These are phyloP conservation scores for Stictocephala bisonia DNA, from an alignment of 2,888 invertebrate genomes.

Conservation along the genomic window DNA sequence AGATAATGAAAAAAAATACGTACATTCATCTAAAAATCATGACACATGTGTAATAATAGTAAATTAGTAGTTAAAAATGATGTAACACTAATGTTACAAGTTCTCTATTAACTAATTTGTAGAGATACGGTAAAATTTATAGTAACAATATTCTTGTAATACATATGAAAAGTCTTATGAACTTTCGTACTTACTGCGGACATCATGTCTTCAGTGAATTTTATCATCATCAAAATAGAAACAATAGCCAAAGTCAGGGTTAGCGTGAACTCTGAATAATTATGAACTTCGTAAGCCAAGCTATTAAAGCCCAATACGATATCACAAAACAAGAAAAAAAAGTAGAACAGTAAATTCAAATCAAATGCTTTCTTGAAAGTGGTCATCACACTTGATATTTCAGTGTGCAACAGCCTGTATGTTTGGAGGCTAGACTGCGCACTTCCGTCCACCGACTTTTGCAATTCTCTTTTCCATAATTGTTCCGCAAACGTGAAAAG, in stretches of 20 bases:
- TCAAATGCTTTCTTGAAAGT: conserved; percentile 10
- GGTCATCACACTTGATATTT: neutral
- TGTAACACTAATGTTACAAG: no score
- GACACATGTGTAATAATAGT: no score
- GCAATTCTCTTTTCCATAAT: neutral
- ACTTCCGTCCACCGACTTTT: neutral
- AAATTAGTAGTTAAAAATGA: no score
- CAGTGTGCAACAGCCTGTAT: conserved; percentile 12
- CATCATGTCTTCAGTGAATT: conserved; percentile 17
- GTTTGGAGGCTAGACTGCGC: neutral
- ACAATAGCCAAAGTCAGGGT: neutral
- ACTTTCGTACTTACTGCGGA: conserved; percentile 20
- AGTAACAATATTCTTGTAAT: no score
- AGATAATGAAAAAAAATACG: no score
- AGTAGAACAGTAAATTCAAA: conserved; percentile 10
- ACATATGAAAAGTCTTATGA: neutral
- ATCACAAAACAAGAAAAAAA: neutral
- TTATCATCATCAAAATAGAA: conserved; percentile 8
- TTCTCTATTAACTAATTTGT: no score
- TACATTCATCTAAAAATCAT: no score
- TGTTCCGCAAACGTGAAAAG: neutral
- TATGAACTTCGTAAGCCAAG: neutral
- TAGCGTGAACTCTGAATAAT: neutral
- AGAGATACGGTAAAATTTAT: no score
- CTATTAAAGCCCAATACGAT: conserved; percentile 5